Evolutionary conservation across 2,888 invertebrate species (phyloP).

Genomic region (Hydriomena furcata): DNA sequence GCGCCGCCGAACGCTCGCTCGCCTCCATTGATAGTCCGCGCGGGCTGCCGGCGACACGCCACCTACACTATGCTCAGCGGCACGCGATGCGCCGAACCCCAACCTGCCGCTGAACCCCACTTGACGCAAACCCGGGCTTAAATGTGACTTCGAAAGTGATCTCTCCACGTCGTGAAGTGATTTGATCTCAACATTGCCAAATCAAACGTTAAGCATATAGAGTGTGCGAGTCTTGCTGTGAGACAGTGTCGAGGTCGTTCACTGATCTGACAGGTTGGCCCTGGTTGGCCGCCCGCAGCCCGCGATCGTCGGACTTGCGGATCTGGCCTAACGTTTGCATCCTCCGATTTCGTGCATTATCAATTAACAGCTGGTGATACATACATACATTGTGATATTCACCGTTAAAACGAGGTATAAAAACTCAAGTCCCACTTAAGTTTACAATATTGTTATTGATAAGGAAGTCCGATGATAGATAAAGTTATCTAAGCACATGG

Average conservation of each 20-base stretch:
- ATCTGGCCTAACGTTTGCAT: slow-evolving; percentile 48
- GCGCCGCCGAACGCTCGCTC: slow-evolving; percentile 43
- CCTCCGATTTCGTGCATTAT: slow-evolving; percentile 38
- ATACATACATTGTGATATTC: slow-evolving; percentile 48
- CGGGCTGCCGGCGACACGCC: slow-evolving; percentile 71
- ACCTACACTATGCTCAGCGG: slow-evolving; percentile 52
- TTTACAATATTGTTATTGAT: slow-evolving; percentile 53
- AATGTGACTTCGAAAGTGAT: slow-evolving; percentile 58
- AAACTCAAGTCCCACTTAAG: slow-evolving; percentile 52
- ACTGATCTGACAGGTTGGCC: slow-evolving; percentile 74
- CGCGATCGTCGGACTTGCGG: slow-evolving; percentile 50
- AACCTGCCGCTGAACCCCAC: slow-evolving; percentile 51
- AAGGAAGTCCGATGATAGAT: slow-evolving; percentile 56
- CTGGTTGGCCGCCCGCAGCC: slow-evolving; percentile 48
- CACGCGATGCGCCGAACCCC: slow-evolving; percentile 58
- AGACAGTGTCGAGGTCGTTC: slow-evolving; percentile 74
- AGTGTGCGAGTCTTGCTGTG: slow-evolving; percentile 56
- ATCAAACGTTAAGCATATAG: slow-evolving; percentile 46
- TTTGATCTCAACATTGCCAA: slow-evolving; percentile 35
- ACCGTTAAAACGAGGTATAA: slow-evolving; percentile 42
- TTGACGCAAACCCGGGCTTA: slow-evolving; percentile 53
- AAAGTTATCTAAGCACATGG: slow-evolving; percentile 58
- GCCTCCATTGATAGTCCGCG: slow-evolving; percentile 75
- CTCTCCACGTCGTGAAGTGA: slow-evolving; percentile 45
- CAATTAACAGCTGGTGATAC: slow-evolving; percentile 33